phyloP scores from a whole-genome alignment of 2,113 vertebrate species.

The Oncorhynchus tshawytscha region DNA sequence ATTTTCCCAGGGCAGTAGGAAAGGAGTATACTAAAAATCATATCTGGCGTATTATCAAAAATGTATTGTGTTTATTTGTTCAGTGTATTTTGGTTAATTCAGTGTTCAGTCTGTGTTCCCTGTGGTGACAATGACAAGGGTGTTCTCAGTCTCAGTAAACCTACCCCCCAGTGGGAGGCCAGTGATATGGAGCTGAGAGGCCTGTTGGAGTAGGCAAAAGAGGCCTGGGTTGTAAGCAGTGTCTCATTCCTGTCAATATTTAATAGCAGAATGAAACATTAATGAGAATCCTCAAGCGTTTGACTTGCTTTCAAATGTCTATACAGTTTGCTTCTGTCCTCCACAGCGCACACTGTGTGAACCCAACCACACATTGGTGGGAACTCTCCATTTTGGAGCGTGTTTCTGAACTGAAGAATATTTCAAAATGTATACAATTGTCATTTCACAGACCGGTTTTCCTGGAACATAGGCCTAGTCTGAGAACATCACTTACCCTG shows the following conservation, averaged over 20 bases:
- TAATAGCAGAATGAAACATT: conserved; percentile 49
- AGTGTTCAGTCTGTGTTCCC: neutral
- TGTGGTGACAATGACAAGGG: no score
- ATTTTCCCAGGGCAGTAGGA: no score
- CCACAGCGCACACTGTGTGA: no score
- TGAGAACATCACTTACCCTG: neutral
- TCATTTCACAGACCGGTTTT: neutral
- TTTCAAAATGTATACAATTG: neutral
- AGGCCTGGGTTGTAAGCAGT: conserved; percentile 27
- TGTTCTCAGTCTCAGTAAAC: neutral
- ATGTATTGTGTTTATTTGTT: neutral
- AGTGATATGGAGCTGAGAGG: conserved; percentile 25
- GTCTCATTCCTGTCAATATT: conserved; percentile 55
- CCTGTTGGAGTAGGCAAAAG: conserved; percentile 27
- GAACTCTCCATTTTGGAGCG: no score
- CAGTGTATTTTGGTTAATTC: neutral
- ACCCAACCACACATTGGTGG: no score
- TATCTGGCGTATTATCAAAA: no score
- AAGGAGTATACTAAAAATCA: no score
- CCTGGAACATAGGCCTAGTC: neutral
- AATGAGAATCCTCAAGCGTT: conserved; percentile 12
- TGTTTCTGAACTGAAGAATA: neutral
- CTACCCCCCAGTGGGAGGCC: conserved; percentile 4
- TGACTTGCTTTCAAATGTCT: conserved; percentile 6
- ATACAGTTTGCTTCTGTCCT: neutral